phyloP scores from a whole-genome alignment of 1,140 invertebrate species.

The Trachymyrmex septentrionalis region DNA sequence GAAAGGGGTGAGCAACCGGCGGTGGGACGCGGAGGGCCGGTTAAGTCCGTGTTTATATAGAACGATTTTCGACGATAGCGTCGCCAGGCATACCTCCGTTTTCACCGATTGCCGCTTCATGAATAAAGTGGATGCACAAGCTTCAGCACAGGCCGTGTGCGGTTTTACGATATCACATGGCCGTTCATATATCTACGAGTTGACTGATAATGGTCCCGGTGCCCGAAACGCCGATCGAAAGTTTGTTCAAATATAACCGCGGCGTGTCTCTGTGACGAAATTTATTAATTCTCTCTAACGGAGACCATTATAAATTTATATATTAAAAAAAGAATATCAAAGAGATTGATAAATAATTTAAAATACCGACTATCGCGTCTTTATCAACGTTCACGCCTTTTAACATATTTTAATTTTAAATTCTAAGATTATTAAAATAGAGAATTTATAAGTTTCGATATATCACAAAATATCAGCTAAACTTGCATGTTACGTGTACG shows the following conservation, averaged over 20 bases:
- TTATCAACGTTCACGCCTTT: background rate
- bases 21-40: conserved; percentile 24
- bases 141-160: conserved; percentile 14
- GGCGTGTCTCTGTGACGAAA: background rate
- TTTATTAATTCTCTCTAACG: background rate
- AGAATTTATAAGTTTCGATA: conserved; percentile 11
- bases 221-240: background rate
- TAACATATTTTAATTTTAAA: background rate
- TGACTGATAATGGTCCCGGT: conserved; percentile 36
- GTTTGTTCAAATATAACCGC: background rate
- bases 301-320: background rate
- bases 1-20: conserved; percentile 70
- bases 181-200: conserved; percentile 22
- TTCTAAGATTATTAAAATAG: background rate
- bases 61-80: conserved; percentile 75
- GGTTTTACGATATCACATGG: conserved; percentile 48
- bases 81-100: conserved; percentile 68
- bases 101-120: conserved; percentile 65
- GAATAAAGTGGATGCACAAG: conserved; percentile 43
- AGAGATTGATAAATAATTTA: background rate
- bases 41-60: conserved; percentile 77
- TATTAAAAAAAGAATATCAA: background rate
- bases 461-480: background rate
- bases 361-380: background rate
- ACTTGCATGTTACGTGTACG: background rate